Conservation (phyloP, 1,140 invertebrate species). For the Aethina tumida region DNA sequence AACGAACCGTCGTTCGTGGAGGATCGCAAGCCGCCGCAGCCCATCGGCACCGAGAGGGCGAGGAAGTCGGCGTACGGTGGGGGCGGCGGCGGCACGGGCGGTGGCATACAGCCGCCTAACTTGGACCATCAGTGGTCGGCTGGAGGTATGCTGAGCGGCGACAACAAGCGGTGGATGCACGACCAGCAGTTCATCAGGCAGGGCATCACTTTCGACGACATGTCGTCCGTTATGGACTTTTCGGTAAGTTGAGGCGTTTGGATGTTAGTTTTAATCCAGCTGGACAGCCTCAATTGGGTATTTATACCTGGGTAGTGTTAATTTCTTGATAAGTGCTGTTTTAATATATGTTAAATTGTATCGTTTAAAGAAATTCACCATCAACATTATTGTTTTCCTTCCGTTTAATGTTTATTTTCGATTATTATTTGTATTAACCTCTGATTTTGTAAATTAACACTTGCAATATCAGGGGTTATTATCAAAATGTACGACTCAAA, state of each 20-base stretch:
- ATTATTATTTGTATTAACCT: constrained; percentile 1
- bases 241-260: constrained; percentile 38
- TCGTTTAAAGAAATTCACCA: background rate
- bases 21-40: constrained; percentile 61
- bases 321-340: background rate
- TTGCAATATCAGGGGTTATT: no score
- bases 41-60: constrained; percentile 66
- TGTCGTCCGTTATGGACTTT: constrained; percentile 39
- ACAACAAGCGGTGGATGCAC: constrained; percentile 27
- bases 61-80: no score
- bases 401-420: constrained; percentile 25
- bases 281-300: no score
- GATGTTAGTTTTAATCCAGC: no score
- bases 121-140: constrained; percentile 44
- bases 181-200: no score
- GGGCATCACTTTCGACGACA: no score
- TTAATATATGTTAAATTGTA: background rate
- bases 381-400: constrained; percentile 2
- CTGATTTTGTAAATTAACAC: no score
- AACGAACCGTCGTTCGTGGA: constrained; percentile 34
- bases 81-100: no score
- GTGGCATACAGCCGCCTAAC: constrained; percentile 30
- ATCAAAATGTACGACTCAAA: no score
- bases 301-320: background rate
- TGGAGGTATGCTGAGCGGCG: constrained; percentile 26